phyloP scores from a whole-genome alignment of 2,113 vertebrate genomes.

The Malurus elegans region DNA sequence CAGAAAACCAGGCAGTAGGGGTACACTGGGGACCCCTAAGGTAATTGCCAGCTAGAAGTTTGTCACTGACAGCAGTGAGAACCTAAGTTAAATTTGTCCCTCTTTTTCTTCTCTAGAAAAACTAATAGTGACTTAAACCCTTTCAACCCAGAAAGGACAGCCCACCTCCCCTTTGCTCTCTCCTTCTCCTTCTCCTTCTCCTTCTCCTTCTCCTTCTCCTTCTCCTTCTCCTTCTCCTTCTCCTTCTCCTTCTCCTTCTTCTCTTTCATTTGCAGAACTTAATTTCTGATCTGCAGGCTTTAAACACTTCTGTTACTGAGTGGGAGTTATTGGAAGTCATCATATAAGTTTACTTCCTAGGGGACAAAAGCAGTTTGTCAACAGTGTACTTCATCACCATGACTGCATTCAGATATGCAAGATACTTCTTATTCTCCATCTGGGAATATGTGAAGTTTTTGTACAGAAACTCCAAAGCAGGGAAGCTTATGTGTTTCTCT shows the following conservation, averaged over 20 bases:
- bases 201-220: background rate
- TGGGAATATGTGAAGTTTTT: background rate
- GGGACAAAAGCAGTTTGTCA: slow-evolving; percentile 21
- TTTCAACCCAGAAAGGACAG: background rate
- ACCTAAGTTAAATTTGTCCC: background rate
- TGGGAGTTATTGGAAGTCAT: background rate
- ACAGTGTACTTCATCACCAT: background rate
- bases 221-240: background rate
- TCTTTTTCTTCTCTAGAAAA: background rate
- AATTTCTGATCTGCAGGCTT: background rate
- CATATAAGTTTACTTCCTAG: background rate
- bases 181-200: background rate
- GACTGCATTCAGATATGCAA: background rate
- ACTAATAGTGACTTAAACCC: background rate
- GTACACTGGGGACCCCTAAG: background rate
- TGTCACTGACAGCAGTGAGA: background rate
- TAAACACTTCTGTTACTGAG: background rate
- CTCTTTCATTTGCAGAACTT: background rate
- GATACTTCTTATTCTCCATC: background rate
- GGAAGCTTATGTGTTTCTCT: background rate
- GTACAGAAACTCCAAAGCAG: background rate
- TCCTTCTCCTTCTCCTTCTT: background rate
- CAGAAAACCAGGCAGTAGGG: background rate
- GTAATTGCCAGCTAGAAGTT: background rate
- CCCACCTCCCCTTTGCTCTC: background rate